phyloP scores from a whole-genome alignment of 1,140 invertebrate genomes.

The Bombus consobrinus region DNA sequence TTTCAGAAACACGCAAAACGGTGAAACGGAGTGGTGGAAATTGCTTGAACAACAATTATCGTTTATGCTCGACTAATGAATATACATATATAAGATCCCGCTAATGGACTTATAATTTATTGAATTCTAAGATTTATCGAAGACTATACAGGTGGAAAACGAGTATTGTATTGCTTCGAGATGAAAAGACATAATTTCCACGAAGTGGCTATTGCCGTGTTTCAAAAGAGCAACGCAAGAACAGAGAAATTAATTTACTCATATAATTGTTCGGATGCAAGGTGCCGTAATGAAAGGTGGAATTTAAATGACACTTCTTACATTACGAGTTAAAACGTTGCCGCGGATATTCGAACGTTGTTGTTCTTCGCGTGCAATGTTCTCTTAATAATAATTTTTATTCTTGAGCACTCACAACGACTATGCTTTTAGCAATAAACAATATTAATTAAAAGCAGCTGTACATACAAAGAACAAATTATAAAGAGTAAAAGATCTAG shows the following conservation, averaged over 20 bases:
- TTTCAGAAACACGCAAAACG: neutral
- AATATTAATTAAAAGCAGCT: neutral
- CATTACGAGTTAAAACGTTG: neutral
- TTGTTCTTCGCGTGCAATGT: neutral
- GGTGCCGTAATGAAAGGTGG: neutral
- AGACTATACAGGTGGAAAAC: neutral
- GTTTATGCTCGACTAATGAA: neutral
- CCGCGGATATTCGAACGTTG: neutral
- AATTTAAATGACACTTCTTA: neutral
- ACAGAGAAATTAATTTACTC: neutral
- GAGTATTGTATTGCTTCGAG: neutral
- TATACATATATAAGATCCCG: neutral
- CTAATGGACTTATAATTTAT: neutral
- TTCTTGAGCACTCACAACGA: too few relatives aligned
- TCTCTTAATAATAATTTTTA: neutral
- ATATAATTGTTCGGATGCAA: neutral
- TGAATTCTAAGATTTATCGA: neutral
- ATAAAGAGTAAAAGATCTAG: neutral
- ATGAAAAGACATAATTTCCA: neutral
- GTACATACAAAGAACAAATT: neutral
- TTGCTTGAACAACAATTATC: neutral
- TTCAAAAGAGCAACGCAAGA: neutral
- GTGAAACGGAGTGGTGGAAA: neutral
- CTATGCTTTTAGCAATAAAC: neutral
- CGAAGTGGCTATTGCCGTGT: neutral